Evolutionary conservation across 2,113 vertebrate genomes (phyloP).

Genomic region (Epinephelus lanceolatus): DNA sequence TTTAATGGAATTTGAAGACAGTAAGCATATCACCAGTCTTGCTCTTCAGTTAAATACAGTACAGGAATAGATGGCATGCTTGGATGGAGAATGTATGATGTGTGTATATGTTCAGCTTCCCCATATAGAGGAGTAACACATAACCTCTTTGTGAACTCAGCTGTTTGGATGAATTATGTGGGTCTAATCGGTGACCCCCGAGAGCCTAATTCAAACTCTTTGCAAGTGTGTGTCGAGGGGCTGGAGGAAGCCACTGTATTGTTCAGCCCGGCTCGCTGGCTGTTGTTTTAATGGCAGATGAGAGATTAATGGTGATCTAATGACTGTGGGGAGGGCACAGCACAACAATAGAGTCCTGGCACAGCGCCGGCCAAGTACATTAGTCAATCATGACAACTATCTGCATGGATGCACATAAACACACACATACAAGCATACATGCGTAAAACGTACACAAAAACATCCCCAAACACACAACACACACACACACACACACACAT

Average conservation of each 20-base stretch:
- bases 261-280: slow-evolving; percentile 63
- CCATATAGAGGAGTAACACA: slow-evolving; percentile 26
- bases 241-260: slow-evolving; percentile 60
- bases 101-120: neutral
- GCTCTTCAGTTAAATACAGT: neutral
- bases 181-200: slow-evolving; percentile 78
- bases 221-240: slow-evolving; percentile 56
- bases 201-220: slow-evolving; percentile 77
- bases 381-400: slow-evolving; percentile 60
- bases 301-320: slow-evolving; percentile 80
- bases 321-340: slow-evolving; percentile 71
- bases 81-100: slow-evolving; percentile 11
- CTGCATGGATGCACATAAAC: slow-evolving; percentile 28
- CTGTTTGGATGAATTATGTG: slow-evolving; percentile 69
- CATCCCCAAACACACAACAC: slow-evolving; percentile 8
- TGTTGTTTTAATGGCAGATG: slow-evolving; percentile 77
- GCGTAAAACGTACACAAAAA: slow-evolving; percentile 24
- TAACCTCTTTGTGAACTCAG: slow-evolving; percentile 77
- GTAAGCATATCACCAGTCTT: neutral
- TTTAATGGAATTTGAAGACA: neutral
- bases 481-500: slow-evolving; percentile 19
- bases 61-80: neutral
- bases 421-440: slow-evolving; percentile 3
- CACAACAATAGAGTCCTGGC: slow-evolving; percentile 71
- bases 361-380: slow-evolving; percentile 58